Base-by-base conservation (phyloP, 2,797 vertebrate species). In the Perodicticus potto region DNA sequence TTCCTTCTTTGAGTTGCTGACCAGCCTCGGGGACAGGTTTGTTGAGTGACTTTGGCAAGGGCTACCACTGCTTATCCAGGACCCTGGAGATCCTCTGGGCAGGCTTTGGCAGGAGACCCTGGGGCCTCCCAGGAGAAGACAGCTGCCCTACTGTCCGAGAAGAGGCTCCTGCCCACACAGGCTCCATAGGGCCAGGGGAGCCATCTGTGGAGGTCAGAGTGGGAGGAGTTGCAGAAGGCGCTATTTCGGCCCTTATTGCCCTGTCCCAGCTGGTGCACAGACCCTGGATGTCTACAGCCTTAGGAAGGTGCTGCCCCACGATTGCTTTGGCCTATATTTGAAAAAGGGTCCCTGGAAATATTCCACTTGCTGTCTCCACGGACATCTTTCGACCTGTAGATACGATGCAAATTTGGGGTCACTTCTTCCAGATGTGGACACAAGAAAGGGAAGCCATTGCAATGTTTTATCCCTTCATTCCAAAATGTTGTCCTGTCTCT, bases 131-230 rank as follows among this genome's bases (percentile, higher is more conserved):
- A 25, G 55, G 22, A 74, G 82, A n/a, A 55, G 23, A 27, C 1
- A 2, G 40, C 53, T 25, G 22, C 19, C 49, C 8, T 2, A 4
- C 27, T 6, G 16, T 37, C 0, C 2, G 0, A 7, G 61, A 61
- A 59, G 85, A 76, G 49, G 63, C 27, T 27, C 29, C 5, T 0
- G 13, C 16, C 49, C 14, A 1, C 40, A 29, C 7, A 27, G 74
- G 8, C 22, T 80, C 49, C 4, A 3, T 0, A 19, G 49, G n/a
- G 49, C 19, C 13, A 6, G 0, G 23, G 57, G 57, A 65, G 55
- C 65, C 43, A 32, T 59, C 32, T 25, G 6, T 20, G 9, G 12
- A n/a, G 37, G 40, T 70, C 34, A 43, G 69, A 55, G 55, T 29
- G 20, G 0, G 59, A 20, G 23, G 23, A 14, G 29, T 70, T 32